Percentiles rank a stretch among this genome's conserved stretches.
These are phyloP conservation scores for Brachyopa scutellaris DNA, from an alignment of 2,888 invertebrate species.

Conservation along the genomic window DNA sequence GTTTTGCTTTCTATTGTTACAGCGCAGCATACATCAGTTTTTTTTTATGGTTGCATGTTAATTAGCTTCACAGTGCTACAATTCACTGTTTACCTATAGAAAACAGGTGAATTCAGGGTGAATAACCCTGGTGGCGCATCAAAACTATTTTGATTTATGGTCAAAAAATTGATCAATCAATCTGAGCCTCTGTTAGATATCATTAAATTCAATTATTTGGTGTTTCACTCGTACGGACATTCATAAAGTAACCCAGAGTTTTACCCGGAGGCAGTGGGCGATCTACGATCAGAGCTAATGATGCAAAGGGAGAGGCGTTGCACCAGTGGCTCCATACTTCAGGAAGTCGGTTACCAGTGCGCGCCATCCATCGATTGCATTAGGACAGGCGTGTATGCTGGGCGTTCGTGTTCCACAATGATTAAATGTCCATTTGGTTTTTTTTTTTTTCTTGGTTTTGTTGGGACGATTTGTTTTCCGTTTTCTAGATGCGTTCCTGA, in stretches of 20 bases:
- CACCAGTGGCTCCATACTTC: slow-evolving; percentile 48
- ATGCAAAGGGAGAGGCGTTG: slow-evolving; percentile 36
- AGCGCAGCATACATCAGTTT: slow-evolving; percentile 19
- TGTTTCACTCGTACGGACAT: too few relatives aligned
- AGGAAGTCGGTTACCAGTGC: slow-evolving; percentile 62
- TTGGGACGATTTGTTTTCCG: slow-evolving; percentile 20
- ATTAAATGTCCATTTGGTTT: slow-evolving; percentile 69
- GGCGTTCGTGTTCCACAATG: slow-evolving; percentile 67
- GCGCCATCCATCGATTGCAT: slow-evolving; percentile 21
- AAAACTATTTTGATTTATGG: slow-evolving; percentile 49
- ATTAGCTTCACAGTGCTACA: background rate
- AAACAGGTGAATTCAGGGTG: slow-evolving; percentile 33
- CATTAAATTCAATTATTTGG: slow-evolving; percentile 73
- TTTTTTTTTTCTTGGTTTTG: slow-evolving; percentile 45
- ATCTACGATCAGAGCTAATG: slow-evolving; percentile 43
- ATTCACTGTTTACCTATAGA: background rate
- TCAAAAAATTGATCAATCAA: slow-evolving; percentile 72
- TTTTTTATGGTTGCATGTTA: slow-evolving; percentile 11
- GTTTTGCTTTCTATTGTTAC: slow-evolving; percentile 64
- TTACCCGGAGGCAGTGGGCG: background rate
- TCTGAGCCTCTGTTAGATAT: slow-evolving; percentile 71
- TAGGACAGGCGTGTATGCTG: slow-evolving; percentile 26
- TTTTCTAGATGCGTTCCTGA: slow-evolving; percentile 1
- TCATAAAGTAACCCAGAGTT: background rate
- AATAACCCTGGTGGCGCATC: slow-evolving; percentile 42